Percentiles rank a stretch among this genome's conserved stretches.
phyloP scores from a whole-genome alignment of 2,113 vertebrate species.

The Donacobius atricapilla region DNA sequence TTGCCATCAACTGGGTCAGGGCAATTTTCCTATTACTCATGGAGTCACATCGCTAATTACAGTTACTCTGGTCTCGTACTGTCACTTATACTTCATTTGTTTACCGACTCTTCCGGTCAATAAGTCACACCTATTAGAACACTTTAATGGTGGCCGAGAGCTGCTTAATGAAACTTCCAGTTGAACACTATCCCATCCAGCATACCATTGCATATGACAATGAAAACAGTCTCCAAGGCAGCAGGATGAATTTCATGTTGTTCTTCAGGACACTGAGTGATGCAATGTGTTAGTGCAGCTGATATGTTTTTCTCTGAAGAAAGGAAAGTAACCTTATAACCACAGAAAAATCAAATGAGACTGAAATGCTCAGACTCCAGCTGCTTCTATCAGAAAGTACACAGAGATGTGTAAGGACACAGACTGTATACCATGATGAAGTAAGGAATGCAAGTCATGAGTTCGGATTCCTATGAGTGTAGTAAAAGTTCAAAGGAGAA shows the following conservation, averaged over 20 bases:
- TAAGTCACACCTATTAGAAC: conserved; percentile 56
- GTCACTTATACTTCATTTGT: conserved; percentile 51
- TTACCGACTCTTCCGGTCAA: conserved; percentile 48
- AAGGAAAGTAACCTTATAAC: neutral
- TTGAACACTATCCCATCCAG: conserved; percentile 18
- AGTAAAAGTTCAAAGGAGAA: neutral
- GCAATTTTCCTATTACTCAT: conserved; percentile 54
- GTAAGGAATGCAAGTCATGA: neutral
- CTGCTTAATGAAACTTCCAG: conserved; percentile 29
- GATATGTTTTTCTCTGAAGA: neutral
- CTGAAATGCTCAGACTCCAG: neutral
- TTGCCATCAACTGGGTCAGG: conserved; percentile 45
- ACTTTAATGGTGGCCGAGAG: neutral
- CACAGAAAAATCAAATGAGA: neutral
- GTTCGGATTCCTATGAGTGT: neutral
- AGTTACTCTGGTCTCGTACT: conserved; percentile 25
- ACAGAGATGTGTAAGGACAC: neutral
- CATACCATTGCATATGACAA: conserved; percentile 60
- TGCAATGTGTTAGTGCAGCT: neutral
- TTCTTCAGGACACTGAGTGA: neutral
- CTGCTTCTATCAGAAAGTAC: neutral
- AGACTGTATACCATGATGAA: neutral
- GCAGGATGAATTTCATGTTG: neutral
- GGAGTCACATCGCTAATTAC: conserved; percentile 46
- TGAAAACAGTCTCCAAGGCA: conserved; percentile 5